Evolutionary conservation across 2,113 vertebrate species (phyloP), one percentile per base, ranked within the genome.

Genomic region (Mola mola): DNA sequence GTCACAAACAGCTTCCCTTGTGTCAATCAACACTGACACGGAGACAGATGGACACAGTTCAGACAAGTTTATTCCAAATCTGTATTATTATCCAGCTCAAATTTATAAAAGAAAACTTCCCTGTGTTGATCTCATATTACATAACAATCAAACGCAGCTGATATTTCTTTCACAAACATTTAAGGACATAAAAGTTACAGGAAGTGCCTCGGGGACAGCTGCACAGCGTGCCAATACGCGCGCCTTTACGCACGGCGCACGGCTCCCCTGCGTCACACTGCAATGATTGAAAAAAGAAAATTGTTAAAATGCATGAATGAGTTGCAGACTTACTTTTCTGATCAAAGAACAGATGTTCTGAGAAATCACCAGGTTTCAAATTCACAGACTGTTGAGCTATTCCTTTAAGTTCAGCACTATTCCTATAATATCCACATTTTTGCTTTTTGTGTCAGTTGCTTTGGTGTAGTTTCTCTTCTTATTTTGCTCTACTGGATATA

Each of bases 191-290:
- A 37, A 94, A 86, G 81, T 93, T 91, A 75, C 94, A 94, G 59
- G 90, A 29, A 15, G 93, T 92, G 16, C 92, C 89, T 0, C 71
- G 81, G 21, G 93, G 91, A 71, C 93, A 94, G 89, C 87, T 89
- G 77, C 94, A 95, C 64, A 92, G 87, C 2, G 90, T 93, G 31
- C 94, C 93, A 3, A 94, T 88, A 0, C 93, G 90, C 0, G 94
- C 83, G 1, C 94, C 94, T 72, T 90, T 93, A 57, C 93, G 85
- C 49, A 94, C 90, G 0, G 93, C 94, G 11, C 94, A 95, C 1
- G 88, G 85, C 48, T 94, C 90, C 11, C 93, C 53, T 0, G 82
- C 87, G 17, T 90, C 71, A 72, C 94, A 95, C 93, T 95, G 82
- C 2, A 81, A 63, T 0, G 6, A 52, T 1, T 58, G 36, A 22